Conservation (phyloP, 2,113 vertebrate species). For the Hippocampus comes region DNA sequence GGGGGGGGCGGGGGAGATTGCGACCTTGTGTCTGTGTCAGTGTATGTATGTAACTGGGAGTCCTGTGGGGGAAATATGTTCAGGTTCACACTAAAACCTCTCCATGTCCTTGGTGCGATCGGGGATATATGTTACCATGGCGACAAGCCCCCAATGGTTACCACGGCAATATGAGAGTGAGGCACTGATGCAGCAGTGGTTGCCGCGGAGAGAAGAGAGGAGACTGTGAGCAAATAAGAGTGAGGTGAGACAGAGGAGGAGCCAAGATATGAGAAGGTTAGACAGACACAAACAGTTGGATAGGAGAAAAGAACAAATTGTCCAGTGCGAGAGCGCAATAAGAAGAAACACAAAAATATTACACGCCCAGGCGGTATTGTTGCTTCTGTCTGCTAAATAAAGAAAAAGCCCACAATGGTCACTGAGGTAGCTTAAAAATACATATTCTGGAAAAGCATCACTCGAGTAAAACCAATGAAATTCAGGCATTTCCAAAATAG, state of each 20-base stretch:
- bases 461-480: not conserved
- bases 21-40: not conserved
- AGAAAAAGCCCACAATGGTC: not conserved
- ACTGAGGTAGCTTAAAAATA: not conserved
- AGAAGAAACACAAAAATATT: not conserved
- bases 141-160: conserved; percentile 43
- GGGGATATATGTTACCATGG: conserved; percentile 67
- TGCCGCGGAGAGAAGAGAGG: conserved; percentile 55
- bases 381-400: not conserved
- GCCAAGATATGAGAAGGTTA: not conserved
- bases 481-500: no score
- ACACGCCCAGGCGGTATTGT: not conserved
- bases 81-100: conserved; percentile 49
- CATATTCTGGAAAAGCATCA: not conserved
- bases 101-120: conserved; percentile 68
- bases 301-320: not conserved
- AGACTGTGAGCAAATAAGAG: conserved; percentile 35
- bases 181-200: conserved; percentile 55
- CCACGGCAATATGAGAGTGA: conserved; percentile 53
- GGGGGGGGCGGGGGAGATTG: no score
- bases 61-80: conserved; percentile 43
- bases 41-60: conserved; percentile 7
- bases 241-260: conserved; percentile 9
- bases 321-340: not conserved
- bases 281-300: not conserved